Evolutionary conservation across 2,797 vertebrate species (phyloP), one percentile per base, ranked within the genome.

Genomic region (Eremophila alpestris): DNA sequence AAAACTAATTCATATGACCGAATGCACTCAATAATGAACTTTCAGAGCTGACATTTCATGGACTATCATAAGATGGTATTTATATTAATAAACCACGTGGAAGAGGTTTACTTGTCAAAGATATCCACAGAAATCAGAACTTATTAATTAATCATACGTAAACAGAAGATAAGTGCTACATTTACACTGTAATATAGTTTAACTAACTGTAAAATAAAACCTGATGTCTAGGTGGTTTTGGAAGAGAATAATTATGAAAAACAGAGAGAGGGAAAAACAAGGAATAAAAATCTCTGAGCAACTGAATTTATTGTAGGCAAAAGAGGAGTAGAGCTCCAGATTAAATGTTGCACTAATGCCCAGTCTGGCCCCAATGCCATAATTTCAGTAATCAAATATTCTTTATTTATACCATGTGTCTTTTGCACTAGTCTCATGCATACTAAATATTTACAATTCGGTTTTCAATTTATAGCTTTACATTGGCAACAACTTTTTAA

Each of bases 391-490:
- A 89, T 70, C 21, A 88, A 83, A 79, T 19, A 21, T 2, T 75
- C 34, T 75, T 89, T 90, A 83, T 89, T 87, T 85, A 51, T 68
- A 32, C 5, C 7, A n/a, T 41, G 3, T 48, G 26, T 71, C 49
- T 82, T 90, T 60, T 83, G 12, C 24, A 58, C 11, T 77, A 26
- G 10, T 78, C 24, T 91, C 36, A 73, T 58, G 38, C 29, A 63
- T 58, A 29, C n/a, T 70, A 89, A 86, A 91, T 93, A 94, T 91
- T 95, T 94, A 52, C 48, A 65, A 63, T 81, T 86, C 27, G 58
- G 11, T 76, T 16, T 93, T 12, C 15, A 73, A 17, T 84, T 84
- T 93, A 74, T 43, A 87, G 77, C 19, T 87, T 89, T 58, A 67
- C 11, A 56, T 23, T 82, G 48, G 63, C 43, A 79, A 17, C 27